Percentiles rank a stretch among this genome's conserved stretches.
phyloP scores from a whole-genome alignment of 2,797 vertebrate genomes.

The Chrosomus eos region DNA sequence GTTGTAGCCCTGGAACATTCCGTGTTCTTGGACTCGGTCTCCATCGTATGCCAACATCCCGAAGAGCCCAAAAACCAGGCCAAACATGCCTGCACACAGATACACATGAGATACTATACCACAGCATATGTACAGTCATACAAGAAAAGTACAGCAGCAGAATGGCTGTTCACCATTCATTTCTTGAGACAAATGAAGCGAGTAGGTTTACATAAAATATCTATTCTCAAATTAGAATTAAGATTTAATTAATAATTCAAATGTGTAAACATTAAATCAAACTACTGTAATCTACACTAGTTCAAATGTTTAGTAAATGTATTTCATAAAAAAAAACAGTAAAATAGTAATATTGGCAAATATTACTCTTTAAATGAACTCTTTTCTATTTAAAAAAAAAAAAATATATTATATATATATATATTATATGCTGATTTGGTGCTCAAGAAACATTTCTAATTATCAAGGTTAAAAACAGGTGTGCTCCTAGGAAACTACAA shows the following conservation, averaged over 20 bases:
- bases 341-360: neutral
- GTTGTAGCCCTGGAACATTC: slow-evolving; percentile 98
- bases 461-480: neutral
- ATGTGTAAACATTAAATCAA: neutral
- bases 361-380: neutral
- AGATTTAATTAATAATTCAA: neutral
- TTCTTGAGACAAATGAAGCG: neutral
- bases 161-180: neutral
- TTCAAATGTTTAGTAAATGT: neutral
- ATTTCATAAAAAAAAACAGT: neutral
- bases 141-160: neutral
- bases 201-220: neutral
- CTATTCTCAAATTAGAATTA: neutral
- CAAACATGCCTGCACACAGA: slow-evolving; percentile 85
- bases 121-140: neutral
- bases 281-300: neutral
- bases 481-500: too few relatives aligned
- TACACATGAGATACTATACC: neutral
- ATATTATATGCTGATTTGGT: neutral
- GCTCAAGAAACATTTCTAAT: neutral
- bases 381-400: neutral
- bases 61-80: slow-evolving; percentile 91
- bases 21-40: slow-evolving; percentile 86
- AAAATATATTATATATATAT: neutral
- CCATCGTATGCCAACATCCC: slow-evolving; percentile 94